These are phyloP conservation scores for Drosophila sp. DNA, from an alignment of 1,140 invertebrate genomes.

Conservation along the genomic window DNA sequence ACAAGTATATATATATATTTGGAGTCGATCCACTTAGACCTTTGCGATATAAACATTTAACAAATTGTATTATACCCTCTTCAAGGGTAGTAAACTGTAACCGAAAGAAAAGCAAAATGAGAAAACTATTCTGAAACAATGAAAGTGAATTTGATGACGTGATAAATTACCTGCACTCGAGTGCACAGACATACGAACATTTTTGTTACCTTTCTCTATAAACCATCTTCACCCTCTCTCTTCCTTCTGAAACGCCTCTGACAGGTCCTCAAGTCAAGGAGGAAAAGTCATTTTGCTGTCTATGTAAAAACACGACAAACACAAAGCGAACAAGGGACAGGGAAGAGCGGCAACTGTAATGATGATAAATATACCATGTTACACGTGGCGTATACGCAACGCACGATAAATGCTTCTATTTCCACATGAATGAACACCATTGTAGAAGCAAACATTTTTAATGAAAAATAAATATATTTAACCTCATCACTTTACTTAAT, in stretches of 20 bases:
- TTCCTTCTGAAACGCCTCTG: not conserved
- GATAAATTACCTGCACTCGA: conserved; percentile 59
- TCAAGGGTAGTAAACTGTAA: not conserved
- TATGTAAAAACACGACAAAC: not conserved
- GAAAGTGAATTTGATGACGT: conserved; percentile 16
- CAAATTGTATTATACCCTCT: no score
- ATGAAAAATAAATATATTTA: not conserved
- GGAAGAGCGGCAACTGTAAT: not conserved
- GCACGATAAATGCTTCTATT: not conserved
- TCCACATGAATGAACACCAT: not conserved
- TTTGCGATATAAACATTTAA: no score
- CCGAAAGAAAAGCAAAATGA: not conserved
- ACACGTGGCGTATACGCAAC: not conserved
- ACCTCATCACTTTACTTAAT: not conserved
- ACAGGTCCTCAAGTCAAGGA: not conserved
- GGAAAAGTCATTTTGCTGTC: conserved; percentile 15
- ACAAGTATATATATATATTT: no score
- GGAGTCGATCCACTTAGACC: no score
- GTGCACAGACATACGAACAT: conserved; percentile 36
- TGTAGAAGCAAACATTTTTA: not conserved
- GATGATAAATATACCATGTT: conserved; percentile 16
- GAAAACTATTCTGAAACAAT: not conserved
- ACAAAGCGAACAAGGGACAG: not conserved
- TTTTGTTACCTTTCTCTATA: not conserved
- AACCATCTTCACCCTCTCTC: not conserved